Percentiles rank a stretch among this genome's conserved stretches.
These are phyloP conservation scores for Clitarchus hookeri DNA, from an alignment of 2,888 invertebrate species.

Conservation along the genomic window DNA sequence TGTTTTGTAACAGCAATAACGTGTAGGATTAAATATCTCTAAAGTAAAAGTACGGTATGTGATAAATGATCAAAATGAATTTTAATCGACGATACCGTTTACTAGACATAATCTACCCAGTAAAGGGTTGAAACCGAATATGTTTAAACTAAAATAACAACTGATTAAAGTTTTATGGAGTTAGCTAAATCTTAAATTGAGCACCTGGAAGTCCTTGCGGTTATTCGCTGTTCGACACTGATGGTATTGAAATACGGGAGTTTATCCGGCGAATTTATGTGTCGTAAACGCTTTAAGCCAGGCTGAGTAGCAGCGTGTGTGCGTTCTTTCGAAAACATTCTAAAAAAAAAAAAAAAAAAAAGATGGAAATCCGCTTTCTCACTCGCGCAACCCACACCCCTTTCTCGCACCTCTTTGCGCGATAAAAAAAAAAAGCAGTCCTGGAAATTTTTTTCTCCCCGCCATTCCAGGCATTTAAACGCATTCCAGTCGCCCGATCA, in stretches of 20 bases:
- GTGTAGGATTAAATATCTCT: too few relatives aligned
- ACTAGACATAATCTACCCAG: too few relatives aligned
- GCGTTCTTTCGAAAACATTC: background rate
- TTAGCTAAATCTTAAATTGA: too few relatives aligned
- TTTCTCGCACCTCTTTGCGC: conserved; percentile 2
- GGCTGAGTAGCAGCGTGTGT: background rate
- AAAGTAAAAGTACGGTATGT: too few relatives aligned
- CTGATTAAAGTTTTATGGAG: too few relatives aligned
- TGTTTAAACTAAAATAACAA: too few relatives aligned
- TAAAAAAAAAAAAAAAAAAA: background rate
- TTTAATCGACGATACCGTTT: too few relatives aligned
- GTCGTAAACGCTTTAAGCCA: background rate
- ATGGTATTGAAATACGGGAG: background rate
- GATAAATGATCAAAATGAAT: too few relatives aligned
- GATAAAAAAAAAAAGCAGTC: background rate
- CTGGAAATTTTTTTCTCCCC: background rate
- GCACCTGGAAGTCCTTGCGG: too few relatives aligned
- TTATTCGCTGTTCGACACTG: background rate
- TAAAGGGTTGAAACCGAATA: too few relatives aligned
- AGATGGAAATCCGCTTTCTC: background rate
- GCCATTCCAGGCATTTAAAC: background rate
- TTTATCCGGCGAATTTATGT: background rate
- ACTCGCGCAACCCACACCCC: background rate
- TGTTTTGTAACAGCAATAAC: too few relatives aligned
- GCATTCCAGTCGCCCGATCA: background rate